Evolutionary conservation across 2,797 vertebrate species (phyloP).

Genomic region (Adrianichthys oophorus): DNA sequence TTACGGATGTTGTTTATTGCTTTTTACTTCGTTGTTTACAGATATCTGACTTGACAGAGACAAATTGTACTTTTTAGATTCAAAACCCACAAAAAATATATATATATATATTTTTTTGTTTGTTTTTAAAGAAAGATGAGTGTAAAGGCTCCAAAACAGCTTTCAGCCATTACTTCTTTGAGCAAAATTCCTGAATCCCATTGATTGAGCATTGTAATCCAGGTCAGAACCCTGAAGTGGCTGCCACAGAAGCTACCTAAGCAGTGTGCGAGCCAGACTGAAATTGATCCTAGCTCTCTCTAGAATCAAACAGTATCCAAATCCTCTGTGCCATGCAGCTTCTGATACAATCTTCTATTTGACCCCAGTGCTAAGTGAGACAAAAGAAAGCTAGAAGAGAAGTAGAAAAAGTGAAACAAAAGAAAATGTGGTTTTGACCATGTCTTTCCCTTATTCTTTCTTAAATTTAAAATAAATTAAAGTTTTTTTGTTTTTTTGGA

Average conservation of each 20-base stretch:
- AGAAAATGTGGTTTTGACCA: constrained; percentile 2
- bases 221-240: constrained; percentile 69
- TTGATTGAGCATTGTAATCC: constrained; percentile 69
- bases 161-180: constrained; percentile 48
- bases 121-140: constrained; percentile 7
- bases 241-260: constrained; percentile 62
- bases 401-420: constrained; percentile 2
- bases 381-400: constrained; percentile 9
- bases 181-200: constrained; percentile 50
- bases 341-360: constrained; percentile 67
- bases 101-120: constrained; percentile 7
- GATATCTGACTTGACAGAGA: background rate
- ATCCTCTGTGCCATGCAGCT: constrained; percentile 57
- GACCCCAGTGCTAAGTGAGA: constrained; percentile 45
- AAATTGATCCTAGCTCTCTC: constrained; percentile 72
- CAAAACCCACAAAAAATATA: constrained; percentile 6
- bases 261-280: constrained; percentile 60
- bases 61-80: too few species aligned
- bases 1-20: too few species aligned
- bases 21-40: background rate
- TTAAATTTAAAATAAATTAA: too few species aligned
- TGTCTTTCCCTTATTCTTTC: too few species aligned
- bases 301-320: constrained; percentile 68
- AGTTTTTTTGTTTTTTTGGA: too few species aligned
- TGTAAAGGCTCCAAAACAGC: constrained; percentile 27